These are phyloP conservation scores for Leptura quadrifasciata DNA, from an alignment of 2,888 invertebrate genomes.

Conservation along the genomic window DNA sequence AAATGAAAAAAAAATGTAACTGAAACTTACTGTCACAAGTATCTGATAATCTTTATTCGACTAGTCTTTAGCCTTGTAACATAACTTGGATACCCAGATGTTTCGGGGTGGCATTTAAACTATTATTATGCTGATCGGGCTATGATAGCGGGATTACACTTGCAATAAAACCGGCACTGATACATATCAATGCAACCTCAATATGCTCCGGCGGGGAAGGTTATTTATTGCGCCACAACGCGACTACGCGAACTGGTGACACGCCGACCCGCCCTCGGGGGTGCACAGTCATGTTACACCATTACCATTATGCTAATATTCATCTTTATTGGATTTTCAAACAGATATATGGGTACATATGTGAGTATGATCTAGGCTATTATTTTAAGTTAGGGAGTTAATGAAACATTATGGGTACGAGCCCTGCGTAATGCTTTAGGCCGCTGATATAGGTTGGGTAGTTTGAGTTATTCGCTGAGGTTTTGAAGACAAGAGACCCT, in stretches of 20 bases:
- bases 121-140: slow-evolving; percentile 75
- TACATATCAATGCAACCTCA: slow-evolving; percentile 74
- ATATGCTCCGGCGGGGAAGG: slow-evolving; percentile 69
- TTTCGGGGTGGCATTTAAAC: slow-evolving; percentile 70
- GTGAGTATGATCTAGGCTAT: slow-evolving; percentile 61
- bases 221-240: slow-evolving; percentile 69
- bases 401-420: slow-evolving; percentile 60
- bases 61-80: slow-evolving; percentile 20
- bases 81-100: slow-evolving; percentile 67
- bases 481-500: not conserved
- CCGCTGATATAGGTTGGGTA: slow-evolving; percentile 9
- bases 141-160: slow-evolving; percentile 74
- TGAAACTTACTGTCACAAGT: not conserved
- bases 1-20: not conserved
- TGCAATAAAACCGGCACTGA: slow-evolving; percentile 74
- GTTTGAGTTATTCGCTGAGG: slow-evolving; percentile 3
- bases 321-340: slow-evolving; percentile 65
- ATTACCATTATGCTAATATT: slow-evolving; percentile 66
- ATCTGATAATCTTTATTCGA: slow-evolving; percentile 20
- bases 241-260: slow-evolving; percentile 67
- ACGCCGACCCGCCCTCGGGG: slow-evolving; percentile 64
- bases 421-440: slow-evolving; percentile 43
- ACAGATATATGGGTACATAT: slow-evolving; percentile 64
- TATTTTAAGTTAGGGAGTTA: slow-evolving; percentile 61
- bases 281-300: slow-evolving; percentile 50